Conservation (phyloP, 2,797 vertebrate genomes). For the Dendrocincla tyrannina region DNA sequence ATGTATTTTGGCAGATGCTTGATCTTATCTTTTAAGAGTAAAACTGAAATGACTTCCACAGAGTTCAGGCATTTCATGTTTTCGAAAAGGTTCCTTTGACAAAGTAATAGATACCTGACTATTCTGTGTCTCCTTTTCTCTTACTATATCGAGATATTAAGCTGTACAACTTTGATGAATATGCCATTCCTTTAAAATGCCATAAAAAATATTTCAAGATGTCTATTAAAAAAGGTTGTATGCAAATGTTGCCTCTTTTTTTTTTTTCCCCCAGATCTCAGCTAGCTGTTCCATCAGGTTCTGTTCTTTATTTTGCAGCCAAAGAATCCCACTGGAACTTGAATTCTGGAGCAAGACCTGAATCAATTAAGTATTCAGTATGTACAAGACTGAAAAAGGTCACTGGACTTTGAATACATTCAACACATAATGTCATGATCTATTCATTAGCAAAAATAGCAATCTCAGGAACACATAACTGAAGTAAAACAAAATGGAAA, state of each 20-base stretch:
- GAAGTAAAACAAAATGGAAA: not conserved
- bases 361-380: not conserved
- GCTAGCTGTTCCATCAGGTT: not conserved
- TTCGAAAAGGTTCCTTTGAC: slow-evolving; percentile 16
- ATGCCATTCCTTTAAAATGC: not conserved
- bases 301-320: not conserved
- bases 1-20: slow-evolving; percentile 56
- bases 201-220: not conserved
- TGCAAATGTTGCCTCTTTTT: not conserved
- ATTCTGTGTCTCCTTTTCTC: not conserved
- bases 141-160: not conserved
- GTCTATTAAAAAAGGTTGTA: not conserved
- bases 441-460: not conserved
- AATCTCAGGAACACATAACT: not conserved
- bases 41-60: slow-evolving; percentile 35
- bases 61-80: slow-evolving; percentile 24
- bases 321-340: not conserved
- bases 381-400: not conserved
- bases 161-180: not conserved
- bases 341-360: not conserved
- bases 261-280: not conserved
- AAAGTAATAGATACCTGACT: not conserved
- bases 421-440: not conserved
- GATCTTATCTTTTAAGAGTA: slow-evolving; percentile 44
- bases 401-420: not conserved